Percentiles rank a stretch among this genome's conserved stretches.
Conservation (phyloP, 2,113 vertebrate genomes). For the Petrocephalus zakoni region DNA sequence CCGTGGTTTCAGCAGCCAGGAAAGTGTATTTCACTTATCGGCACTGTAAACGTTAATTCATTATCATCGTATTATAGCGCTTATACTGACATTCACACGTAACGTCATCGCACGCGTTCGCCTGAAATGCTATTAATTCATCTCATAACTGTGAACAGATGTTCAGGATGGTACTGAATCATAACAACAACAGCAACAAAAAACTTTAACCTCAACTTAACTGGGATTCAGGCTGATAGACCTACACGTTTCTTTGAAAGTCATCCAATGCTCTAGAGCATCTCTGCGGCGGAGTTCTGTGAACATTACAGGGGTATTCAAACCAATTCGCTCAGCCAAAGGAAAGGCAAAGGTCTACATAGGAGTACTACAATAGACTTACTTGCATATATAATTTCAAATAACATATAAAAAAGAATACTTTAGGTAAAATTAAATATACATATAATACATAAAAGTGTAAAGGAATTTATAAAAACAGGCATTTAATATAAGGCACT, state of each 20-base stretch:
- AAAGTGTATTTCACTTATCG: slow-evolving; percentile 16
- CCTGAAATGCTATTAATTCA: background rate
- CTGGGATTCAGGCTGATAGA: background rate
- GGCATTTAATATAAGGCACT: slow-evolving; percentile 99
- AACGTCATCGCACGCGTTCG: background rate
- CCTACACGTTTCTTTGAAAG: background rate
- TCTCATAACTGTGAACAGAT: background rate
- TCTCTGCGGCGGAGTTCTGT: background rate
- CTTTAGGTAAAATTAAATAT: slow-evolving; percentile 56
- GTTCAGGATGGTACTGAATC: slow-evolving; percentile 17
- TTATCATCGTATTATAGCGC: background rate
- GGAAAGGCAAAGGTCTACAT: slow-evolving; percentile 55
- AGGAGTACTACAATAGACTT: slow-evolving; percentile 54
- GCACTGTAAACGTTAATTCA: background rate
- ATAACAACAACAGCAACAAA: background rate
- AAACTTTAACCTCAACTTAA: slow-evolving; percentile 3
- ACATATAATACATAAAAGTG: slow-evolving; percentile 63
- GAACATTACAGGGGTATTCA: background rate
- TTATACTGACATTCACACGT: slow-evolving; percentile 21
- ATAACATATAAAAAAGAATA: slow-evolving; percentile 53
- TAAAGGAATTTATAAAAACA: slow-evolving; percentile 89
- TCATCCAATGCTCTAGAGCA: background rate
- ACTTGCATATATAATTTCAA: slow-evolving; percentile 73
- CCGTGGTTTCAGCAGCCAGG: background rate
- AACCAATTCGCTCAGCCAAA: slow-evolving; percentile 42